These are phyloP conservation scores for Lepus townsendii DNA, from an alignment of 2,797 vertebrate species.

Conservation along the genomic window DNA sequence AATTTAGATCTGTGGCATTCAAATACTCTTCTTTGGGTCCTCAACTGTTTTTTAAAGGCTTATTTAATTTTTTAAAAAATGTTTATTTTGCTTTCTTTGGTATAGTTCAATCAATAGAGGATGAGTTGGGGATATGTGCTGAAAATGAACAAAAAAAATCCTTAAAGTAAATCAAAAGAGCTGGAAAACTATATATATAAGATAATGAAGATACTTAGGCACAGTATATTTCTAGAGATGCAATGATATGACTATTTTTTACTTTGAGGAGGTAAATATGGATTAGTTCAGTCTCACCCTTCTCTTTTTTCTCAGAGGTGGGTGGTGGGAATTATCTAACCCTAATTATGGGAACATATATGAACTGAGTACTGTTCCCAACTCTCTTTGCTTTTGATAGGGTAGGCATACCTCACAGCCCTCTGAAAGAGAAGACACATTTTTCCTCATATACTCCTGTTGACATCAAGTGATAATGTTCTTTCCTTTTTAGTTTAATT, in stretches of 20 bases:
- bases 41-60: background rate
- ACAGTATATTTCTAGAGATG: background rate
- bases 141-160: conserved; percentile 48
- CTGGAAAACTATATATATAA: conserved; percentile 12
- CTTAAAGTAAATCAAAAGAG: conserved; percentile 5
- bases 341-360: background rate
- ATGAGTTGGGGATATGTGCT: conserved; percentile 54
- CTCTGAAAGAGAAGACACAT: background rate
- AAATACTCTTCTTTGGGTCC: background rate
- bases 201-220: background rate
- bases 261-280: background rate
- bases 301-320: background rate
- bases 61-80: background rate
- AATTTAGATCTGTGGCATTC: background rate
- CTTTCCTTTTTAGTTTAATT: background rate
- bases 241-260: conserved; percentile 28
- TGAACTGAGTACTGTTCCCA: background rate
- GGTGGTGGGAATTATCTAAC: background rate
- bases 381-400: background rate
- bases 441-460: background rate
- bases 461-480: background rate
- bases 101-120: conserved; percentile 26
- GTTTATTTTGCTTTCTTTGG: conserved; percentile 21
- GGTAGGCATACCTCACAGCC: background rate
- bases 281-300: background rate